phyloP scores from a whole-genome alignment of 2,113 vertebrate species.

The Guaruba guarouba region DNA sequence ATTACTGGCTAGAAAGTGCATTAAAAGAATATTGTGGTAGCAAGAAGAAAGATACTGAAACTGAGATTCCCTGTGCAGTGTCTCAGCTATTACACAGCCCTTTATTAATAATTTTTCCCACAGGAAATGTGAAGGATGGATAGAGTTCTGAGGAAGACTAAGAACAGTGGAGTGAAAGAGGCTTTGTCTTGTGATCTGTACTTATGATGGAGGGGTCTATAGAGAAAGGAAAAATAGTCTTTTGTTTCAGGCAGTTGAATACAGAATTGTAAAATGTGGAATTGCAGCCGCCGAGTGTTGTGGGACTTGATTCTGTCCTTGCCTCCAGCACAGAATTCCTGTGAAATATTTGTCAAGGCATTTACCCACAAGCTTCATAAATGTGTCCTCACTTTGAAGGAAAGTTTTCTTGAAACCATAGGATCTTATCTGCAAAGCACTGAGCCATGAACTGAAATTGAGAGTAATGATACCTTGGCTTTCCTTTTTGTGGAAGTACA shows the following conservation, averaged over 20 bases:
- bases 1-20: background rate
- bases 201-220: conserved; percentile 33
- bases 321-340: conserved; percentile 27
- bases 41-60: background rate
- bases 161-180: conserved; percentile 37
- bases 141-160: conserved; percentile 53
- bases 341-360: background rate
- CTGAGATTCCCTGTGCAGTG: background rate
- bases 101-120: conserved; percentile 64
- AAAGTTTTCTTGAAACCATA: background rate
- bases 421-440: background rate
- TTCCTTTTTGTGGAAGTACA: background rate
- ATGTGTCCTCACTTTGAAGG: background rate
- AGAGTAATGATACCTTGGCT: background rate
- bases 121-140: conserved; percentile 55
- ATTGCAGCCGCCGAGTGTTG: background rate
- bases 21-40: background rate
- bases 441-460: background rate
- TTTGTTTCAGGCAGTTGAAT: conserved; percentile 62
- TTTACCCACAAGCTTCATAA: background rate
- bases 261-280: conserved; percentile 39
- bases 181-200: conserved; percentile 46
- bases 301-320: conserved; percentile 24
- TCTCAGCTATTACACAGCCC: background rate
- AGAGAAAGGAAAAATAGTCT: conserved; percentile 53